Evolutionary conservation across 2,113 vertebrate genomes (phyloP), one percentile per base, ranked within the genome.

Genomic region (Phyllopteryx taeniolatus): DNA sequence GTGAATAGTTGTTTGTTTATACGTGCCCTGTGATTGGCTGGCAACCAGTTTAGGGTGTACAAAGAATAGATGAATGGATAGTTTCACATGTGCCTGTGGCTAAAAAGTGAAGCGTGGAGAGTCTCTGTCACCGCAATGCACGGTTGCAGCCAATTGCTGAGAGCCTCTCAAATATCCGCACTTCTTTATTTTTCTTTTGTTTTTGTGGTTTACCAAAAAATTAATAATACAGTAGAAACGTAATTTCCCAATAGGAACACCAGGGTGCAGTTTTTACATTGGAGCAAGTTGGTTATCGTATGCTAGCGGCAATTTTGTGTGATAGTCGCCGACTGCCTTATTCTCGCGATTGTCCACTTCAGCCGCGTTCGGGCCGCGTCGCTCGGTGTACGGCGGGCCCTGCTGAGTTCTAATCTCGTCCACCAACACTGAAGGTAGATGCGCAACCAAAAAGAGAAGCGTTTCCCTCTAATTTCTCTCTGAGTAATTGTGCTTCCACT

Each of bases 391-490:
- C 9, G n/a, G 54, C n/a, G 54, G n/a, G n/a, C n/a, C n/a, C 10
- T 22, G n/a, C 5, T 62, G 17, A 14, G 27, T 27, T 66, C n/a
- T 8, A 20, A 64, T 68, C 63, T 56, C 74, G 46, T 53, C 67
- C 42, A 77, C 43, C 44, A 49, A 79, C 76, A 76, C 44, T 71
- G 68, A 72, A 69, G 70, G 64, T 64, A 60, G 22, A 69, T 43
- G 61, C n/a, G 56, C 67, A 63, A 72, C 64, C 59, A 6, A 39
- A 27, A 39, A 39, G 35, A 39, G 35, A 39, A 39, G 72, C 74
- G 71, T 71, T 79, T 72, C 35, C 64, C 53, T 84, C 53, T 47
- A 68, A 73, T 61, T 61, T 51, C 72, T 44, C 15, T 51, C 68
- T 33, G 33, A 11, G 35, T 63, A 39, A 44, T n/a, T 22, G 20